Conservation (phyloP, 2,888 invertebrate genomes). For the Caenorhabditis zanzibari region DNA sequence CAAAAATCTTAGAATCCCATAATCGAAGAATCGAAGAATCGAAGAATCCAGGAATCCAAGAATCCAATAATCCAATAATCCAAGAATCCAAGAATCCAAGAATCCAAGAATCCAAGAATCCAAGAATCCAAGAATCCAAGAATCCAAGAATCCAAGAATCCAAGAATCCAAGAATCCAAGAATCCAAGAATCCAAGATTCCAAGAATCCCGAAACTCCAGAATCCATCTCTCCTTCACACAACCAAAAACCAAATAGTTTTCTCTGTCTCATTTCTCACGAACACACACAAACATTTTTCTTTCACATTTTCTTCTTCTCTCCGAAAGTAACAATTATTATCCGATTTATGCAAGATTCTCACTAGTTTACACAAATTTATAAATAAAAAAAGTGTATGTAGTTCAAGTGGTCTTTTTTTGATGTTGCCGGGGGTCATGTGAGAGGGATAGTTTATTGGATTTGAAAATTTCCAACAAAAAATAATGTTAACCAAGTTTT, state of each 20-base stretch:
- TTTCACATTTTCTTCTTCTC: background rate
- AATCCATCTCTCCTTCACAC: background rate
- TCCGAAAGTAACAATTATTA: conserved; percentile 13
- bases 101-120: background rate
- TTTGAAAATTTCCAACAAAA: background rate
- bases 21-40: too few relatives aligned
- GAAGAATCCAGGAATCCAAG: background rate
- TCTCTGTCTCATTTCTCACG: too few relatives aligned
- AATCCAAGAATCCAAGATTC: background rate
- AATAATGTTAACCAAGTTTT: background rate
- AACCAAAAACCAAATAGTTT: too few relatives aligned
- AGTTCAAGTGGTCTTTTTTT: conserved; percentile 39
- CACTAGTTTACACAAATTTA: conserved; percentile 15
- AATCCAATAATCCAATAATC: background rate
- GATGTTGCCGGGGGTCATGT: background rate
- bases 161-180: background rate
- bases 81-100: background rate
- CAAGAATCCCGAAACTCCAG: background rate
- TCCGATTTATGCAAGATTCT: background rate
- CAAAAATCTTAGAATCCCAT: too few relatives aligned
- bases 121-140: background rate
- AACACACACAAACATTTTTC: background rate
- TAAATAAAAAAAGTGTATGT: conserved; percentile 15
- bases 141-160: background rate
- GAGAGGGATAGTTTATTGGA: background rate